These are phyloP conservation scores for Slavum lentiscoides DNA, from an alignment of 2,888 invertebrate genomes.

Conservation along the genomic window DNA sequence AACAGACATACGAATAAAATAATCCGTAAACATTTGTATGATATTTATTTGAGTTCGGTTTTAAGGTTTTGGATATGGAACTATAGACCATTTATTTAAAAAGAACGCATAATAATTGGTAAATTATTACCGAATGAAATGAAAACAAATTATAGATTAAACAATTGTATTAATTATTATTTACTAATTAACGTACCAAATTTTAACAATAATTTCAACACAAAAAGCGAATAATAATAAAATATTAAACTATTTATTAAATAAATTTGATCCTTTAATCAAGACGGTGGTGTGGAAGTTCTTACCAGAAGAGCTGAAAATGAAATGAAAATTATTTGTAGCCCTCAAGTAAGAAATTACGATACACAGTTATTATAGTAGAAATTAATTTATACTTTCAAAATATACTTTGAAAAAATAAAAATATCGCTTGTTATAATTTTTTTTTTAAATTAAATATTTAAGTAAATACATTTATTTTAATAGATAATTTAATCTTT, in stretches of 20 bases:
- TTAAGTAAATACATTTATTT: too few species aligned
- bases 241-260: constrained; percentile 31
- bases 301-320: constrained; percentile 41
- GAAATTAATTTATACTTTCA: too few species aligned
- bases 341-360: not conserved
- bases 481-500: too few species aligned
- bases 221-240: constrained; percentile 31
- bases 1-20: too few species aligned
- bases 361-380: too few species aligned
- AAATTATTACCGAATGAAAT: not conserved
- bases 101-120: not conserved
- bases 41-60: too few species aligned
- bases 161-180: constrained; percentile 46
- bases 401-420: too few species aligned
- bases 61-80: too few species aligned
- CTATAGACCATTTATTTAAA: not conserved
- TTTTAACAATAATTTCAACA: constrained; percentile 48
- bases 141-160: constrained; percentile 21
- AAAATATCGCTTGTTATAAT: too few species aligned
- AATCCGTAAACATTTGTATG: too few species aligned
- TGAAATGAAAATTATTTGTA: constrained; percentile 10
- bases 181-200: constrained; percentile 41
- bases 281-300: constrained; percentile 47
- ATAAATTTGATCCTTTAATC: constrained; percentile 21
- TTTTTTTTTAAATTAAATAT: too few species aligned